Conservation (phyloP, 2,113 vertebrate species). For the Perognathus longimembris region DNA sequence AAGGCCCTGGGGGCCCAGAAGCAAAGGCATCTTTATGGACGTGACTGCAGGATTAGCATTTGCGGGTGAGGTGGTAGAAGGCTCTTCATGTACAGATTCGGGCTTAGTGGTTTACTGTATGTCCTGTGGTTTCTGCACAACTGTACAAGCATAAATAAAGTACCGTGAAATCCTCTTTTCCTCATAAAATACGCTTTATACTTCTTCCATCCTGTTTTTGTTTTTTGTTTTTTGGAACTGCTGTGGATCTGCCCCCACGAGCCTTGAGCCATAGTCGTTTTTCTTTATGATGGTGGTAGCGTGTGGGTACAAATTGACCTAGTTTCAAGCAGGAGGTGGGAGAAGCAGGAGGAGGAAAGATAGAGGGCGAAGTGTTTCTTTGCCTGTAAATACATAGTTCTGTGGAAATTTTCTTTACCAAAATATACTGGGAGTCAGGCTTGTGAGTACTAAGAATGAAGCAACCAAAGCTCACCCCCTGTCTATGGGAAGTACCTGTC, state of each 20-base stretch:
- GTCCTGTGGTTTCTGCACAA: neutral
- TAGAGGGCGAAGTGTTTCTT: neutral
- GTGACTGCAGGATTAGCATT: too few species aligned
- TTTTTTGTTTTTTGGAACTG: too few species aligned
- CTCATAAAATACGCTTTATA: neutral
- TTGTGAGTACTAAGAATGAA: neutral
- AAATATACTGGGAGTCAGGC: neutral
- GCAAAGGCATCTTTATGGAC: fast-evolving
- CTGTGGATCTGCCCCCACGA: neutral
- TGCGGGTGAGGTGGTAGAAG: too few species aligned
- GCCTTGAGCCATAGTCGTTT: neutral
- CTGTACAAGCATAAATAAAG: neutral
- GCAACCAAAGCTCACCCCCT: neutral
- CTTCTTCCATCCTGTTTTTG: neutral
- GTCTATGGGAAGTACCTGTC: neutral
- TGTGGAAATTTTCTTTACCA: neutral
- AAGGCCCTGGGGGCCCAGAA: too few species aligned
- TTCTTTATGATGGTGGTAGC: neutral
- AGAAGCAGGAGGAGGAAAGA: neutral
- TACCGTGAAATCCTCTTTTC: neutral
- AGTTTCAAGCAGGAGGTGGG: neutral
- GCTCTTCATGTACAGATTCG: neutral
- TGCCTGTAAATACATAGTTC: neutral
- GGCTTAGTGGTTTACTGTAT: too few species aligned
- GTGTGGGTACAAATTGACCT: neutral